phyloP scores from a whole-genome alignment of 2,113 vertebrate genomes.

The Silurus glanis region DNA sequence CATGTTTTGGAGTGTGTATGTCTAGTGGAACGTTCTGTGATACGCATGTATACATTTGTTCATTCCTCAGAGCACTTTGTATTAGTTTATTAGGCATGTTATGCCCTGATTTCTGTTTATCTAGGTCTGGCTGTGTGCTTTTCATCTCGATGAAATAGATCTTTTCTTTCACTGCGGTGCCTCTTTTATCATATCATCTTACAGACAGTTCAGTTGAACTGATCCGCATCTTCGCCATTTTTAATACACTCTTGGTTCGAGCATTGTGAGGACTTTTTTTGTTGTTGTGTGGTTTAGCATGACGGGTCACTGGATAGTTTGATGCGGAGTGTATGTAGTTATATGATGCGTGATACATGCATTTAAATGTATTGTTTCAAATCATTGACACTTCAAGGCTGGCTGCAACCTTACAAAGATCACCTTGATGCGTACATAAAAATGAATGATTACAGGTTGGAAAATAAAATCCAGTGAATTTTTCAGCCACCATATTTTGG shows the following conservation, averaged over 20 bases:
- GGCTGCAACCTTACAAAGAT: background rate
- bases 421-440: background rate
- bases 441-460: background rate
- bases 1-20: background rate
- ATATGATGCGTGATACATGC: background rate
- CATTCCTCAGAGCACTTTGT: background rate
- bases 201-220: background rate
- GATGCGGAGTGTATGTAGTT: background rate
- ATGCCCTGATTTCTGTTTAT: constrained; percentile 3
- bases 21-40: background rate
- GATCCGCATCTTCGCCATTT: constrained; percentile 13
- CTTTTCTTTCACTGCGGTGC: background rate
- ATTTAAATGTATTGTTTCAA: background rate
- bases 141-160: background rate
- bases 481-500: background rate
- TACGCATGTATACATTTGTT: background rate
- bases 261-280: background rate
- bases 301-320: background rate
- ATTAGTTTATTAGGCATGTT: background rate
- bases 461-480: background rate
- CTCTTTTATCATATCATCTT: constrained; percentile 16
- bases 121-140: background rate
- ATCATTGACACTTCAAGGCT: background rate
- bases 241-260: constrained; percentile 5
- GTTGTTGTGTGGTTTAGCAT: background rate